Base-by-base conservation (phyloP, 2,113 vertebrate species). In the Chinchilla lanigera region DNA sequence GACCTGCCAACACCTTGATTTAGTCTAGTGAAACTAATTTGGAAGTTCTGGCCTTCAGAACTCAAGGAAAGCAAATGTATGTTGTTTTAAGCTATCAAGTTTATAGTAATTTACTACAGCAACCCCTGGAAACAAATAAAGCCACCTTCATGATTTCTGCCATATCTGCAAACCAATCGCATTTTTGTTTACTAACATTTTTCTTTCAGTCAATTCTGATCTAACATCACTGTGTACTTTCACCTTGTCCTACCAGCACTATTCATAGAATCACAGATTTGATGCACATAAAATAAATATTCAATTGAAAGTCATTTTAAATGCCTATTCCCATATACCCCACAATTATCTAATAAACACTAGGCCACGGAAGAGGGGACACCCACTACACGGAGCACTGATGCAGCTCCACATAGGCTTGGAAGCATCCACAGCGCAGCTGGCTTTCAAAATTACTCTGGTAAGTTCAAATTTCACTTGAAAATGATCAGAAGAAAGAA, bases 381-480 rank as follows among this genome's bases (percentile, higher is more conserved):
- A 58, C 50, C 50, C 58, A 10, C n/a, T 77, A 22, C 56, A 52
- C 4, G 50, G 86, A 93, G 90, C 96, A 91, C 61, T n/a, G 35
- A 93, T 94, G 75, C 77, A 87, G 10, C 58, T 87, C 52, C 10
- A 9, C 20, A 26, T 7, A 41, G 50, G 52, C 50, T 52, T 24
- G 16, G 47, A 87, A 84, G 95, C 67, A 69, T 80, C 80, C 47
- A n/a, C 0, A 0, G 24, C 41, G 56, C 96, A 98, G 96, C 97
- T 98, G 97, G 75, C 52, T 96, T 96, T 85, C 87, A 86, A 80
- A 97, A 97, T 93, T 63, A 41, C 93, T 97, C 50, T 41, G 35
- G 69, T 60, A 94, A 86, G 61, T 98, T 97, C 93, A 92, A 92
- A 97, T 94, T 96, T 92, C 88, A 54, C 85, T 96, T 77, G 87